phyloP scores from a whole-genome alignment of 2,888 invertebrate genomes.

The Acronicta alni region DNA sequence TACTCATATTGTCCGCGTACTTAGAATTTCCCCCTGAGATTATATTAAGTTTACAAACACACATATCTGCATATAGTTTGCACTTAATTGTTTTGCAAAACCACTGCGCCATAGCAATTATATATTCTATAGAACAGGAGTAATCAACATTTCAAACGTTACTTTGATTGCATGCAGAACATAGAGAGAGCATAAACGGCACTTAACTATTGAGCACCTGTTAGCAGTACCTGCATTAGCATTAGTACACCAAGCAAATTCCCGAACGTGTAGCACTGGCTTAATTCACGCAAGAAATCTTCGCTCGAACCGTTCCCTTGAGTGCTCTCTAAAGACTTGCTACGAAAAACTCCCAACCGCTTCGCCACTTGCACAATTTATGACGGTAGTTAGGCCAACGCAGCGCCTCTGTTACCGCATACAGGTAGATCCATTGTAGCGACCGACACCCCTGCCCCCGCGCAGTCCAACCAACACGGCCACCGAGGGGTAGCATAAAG shows the following conservation, averaged over 20 bases:
- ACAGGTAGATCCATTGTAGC: constrained; percentile 66
- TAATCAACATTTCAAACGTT: constrained; percentile 39
- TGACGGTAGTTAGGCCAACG: constrained; percentile 77
- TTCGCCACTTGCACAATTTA: constrained; percentile 79
- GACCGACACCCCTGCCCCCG: constrained; percentile 49
- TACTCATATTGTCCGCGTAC: constrained; percentile 33
- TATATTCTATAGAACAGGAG: constrained; percentile 33
- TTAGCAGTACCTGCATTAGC: constrained; percentile 61
- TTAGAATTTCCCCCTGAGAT: constrained; percentile 5
- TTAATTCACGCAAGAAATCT: constrained; percentile 79
- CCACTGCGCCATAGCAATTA: constrained; percentile 18
- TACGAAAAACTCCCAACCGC: constrained; percentile 73
- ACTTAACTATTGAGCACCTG: constrained; percentile 53
- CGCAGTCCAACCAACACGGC: constrained; percentile 42
- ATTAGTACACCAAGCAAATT: constrained; percentile 65
- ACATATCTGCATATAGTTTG: background rate
- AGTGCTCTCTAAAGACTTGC: constrained; percentile 76
- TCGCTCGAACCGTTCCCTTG: constrained; percentile 69
- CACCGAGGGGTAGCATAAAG: constrained; percentile 54
- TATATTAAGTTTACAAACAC: constrained; percentile 12
- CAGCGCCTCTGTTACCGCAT: constrained; percentile 67
- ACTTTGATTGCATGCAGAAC: constrained; percentile 27
- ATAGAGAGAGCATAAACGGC: constrained; percentile 48
- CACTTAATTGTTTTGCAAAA: constrained; percentile 7
- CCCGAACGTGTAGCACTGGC: constrained; percentile 64